These are phyloP conservation scores for Drosophila emarginata DNA, from an alignment of 2,888 invertebrate genomes.

Conservation along the genomic window DNA sequence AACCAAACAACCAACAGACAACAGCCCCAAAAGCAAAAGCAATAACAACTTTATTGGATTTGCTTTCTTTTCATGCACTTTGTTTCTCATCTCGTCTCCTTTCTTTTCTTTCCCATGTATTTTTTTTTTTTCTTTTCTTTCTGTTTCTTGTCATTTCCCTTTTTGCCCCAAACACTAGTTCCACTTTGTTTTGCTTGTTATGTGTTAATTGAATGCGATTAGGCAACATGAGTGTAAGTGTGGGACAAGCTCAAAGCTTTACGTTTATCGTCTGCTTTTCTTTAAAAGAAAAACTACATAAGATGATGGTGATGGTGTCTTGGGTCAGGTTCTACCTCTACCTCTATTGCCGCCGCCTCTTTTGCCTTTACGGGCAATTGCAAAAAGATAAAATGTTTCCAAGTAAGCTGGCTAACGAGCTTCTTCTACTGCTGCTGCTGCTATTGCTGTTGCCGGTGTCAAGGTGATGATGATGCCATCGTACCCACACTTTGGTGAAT, in stretches of 20 bases:
- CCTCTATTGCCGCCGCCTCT: not conserved
- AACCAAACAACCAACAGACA: constrained; percentile 14
- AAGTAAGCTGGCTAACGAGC: constrained; percentile 42
- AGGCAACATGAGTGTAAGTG: constrained; percentile 27
- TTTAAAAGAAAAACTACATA: not conserved
- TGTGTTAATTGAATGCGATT: constrained; percentile 69
- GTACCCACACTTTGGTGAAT: not conserved
- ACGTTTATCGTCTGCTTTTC: not conserved
- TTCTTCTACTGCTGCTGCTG: constrained; percentile 24
- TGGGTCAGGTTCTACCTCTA: not conserved
- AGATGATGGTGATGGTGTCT: not conserved
- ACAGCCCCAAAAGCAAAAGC: constrained; percentile 44
- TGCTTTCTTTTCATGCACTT: constrained; percentile 43
- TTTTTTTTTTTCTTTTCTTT: constrained; percentile 36
- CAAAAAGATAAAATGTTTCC: constrained; percentile 38
- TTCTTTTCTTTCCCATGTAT: not conserved
- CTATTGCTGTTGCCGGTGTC: constrained; percentile 22
- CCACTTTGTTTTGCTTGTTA: constrained; percentile 43
- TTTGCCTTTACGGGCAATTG: constrained; percentile 28
- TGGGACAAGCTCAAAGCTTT: not conserved
- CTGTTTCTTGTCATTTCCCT: constrained; percentile 14
- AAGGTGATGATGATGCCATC: constrained; percentile 37
- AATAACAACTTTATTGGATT: constrained; percentile 73
- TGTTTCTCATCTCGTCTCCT: constrained; percentile 20
- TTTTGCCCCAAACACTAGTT: constrained; percentile 28